Evolutionary conservation across 2,113 vertebrate species (phyloP).

Genomic region (Piprites chloris): DNA sequence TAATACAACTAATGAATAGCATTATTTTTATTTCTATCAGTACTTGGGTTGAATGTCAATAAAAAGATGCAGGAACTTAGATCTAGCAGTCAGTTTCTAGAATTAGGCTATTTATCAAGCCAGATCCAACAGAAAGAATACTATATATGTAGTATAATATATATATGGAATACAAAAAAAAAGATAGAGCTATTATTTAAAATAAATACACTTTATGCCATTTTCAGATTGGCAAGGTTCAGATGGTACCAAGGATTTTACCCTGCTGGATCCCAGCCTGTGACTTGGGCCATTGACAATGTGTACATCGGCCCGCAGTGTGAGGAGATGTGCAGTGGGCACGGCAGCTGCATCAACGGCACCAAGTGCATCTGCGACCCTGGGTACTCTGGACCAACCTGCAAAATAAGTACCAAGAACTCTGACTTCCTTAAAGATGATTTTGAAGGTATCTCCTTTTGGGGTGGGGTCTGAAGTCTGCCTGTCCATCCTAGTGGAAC

Average conservation of each 20-base stretch:
- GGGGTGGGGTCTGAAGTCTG: not conserved
- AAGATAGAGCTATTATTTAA: not conserved
- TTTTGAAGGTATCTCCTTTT: slow-evolving; percentile 87
- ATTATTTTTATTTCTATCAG: not conserved
- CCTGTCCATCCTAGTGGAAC: not conserved
- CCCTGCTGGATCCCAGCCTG: slow-evolving; percentile 81
- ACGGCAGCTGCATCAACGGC: slow-evolving; percentile 88
- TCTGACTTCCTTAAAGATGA: slow-evolving; percentile 96
- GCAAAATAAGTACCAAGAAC: slow-evolving; percentile 87
- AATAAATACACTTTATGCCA: not conserved
- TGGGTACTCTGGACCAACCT: slow-evolving; percentile 88
- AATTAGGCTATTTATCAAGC: not conserved
- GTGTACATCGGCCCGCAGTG: slow-evolving; percentile 95
- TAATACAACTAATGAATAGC: not conserved
- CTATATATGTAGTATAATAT: not conserved
- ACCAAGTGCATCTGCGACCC: slow-evolving; percentile 90
- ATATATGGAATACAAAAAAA: not conserved
- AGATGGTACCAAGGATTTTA: slow-evolving; percentile 98
- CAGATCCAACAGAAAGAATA: not conserved
- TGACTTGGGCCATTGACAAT: slow-evolving; percentile 95
- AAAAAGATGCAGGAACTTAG: not conserved
- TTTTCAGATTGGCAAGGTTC: slow-evolving; percentile 89
- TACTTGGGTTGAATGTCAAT: not conserved
- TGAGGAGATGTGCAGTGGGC: slow-evolving; percentile 94
- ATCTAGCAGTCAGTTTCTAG: not conserved